phyloP scores from a whole-genome alignment of 1,140 invertebrate species.

The Drosophila navojoa region DNA sequence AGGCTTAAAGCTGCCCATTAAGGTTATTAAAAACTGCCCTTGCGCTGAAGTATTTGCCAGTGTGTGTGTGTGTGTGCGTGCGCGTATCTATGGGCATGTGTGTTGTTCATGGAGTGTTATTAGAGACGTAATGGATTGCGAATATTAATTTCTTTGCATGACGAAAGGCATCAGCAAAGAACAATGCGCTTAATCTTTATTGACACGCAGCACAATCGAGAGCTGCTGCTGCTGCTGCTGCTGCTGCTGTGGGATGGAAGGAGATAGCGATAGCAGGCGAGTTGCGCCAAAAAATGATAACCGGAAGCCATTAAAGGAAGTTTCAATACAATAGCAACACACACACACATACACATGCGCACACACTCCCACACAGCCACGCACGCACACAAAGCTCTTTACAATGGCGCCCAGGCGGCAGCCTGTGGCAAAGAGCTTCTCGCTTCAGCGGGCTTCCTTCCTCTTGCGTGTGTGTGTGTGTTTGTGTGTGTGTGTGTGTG shows the following conservation, averaged over 20 bases:
- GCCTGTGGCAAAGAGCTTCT: conserved; percentile 50
- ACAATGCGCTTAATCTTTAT: conserved; percentile 81
- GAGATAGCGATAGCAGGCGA: conserved; percentile 35
- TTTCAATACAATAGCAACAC: conserved; percentile 68
- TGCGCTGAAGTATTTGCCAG: conserved; percentile 23
- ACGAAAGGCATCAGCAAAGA: conserved; percentile 75
- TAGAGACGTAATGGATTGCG: conserved; percentile 78
- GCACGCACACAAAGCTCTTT: conserved; percentile 25
- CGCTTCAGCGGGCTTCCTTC: conserved; percentile 46
- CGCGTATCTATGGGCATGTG: conserved; percentile 6
- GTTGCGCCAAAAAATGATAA: conserved; percentile 79
- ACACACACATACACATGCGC: conserved; percentile 28
- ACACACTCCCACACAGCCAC: conserved; percentile 23
- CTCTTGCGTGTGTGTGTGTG: conserved; percentile 5
- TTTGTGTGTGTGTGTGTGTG: background rate
- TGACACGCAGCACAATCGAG: conserved; percentile 59
- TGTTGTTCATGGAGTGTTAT: conserved; percentile 54
- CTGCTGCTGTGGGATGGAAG: conserved; percentile 3
- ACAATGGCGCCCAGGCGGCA: conserved; percentile 47
- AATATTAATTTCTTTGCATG: conserved; percentile 82
- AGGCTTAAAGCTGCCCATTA: conserved; percentile 77
- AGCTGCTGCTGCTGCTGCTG: conserved; percentile 1
- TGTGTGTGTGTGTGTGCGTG: conserved; percentile 41
- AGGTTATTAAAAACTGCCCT: conserved; percentile 68
- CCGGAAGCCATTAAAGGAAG: conserved; percentile 83